Conservation (phyloP, 2,888 invertebrate genomes). For the Nudaria mundana region DNA sequence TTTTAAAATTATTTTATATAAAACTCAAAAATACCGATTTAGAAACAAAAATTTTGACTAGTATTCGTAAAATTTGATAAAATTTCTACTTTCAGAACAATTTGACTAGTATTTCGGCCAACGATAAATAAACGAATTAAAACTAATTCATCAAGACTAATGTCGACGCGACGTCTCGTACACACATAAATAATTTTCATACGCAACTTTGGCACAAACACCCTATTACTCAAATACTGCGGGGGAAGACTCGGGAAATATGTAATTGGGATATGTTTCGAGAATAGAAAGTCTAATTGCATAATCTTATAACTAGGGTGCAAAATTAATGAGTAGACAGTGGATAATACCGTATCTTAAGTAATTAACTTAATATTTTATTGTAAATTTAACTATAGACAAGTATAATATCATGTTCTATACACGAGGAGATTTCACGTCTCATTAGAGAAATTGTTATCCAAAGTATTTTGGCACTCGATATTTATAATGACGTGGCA, state of each 20-base stretch:
- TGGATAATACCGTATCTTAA: slow-evolving; percentile 52
- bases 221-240: slow-evolving; percentile 69
- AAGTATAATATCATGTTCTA: slow-evolving; percentile 18
- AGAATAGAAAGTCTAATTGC: slow-evolving; percentile 59
- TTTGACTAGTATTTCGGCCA: slow-evolving; percentile 72
- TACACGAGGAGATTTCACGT: slow-evolving; percentile 18
- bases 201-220: slow-evolving; percentile 76
- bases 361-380: slow-evolving; percentile 35
- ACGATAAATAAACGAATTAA: slow-evolving; percentile 46
- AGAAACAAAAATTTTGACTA: slow-evolving; percentile 75
- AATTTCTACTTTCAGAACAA: slow-evolving; percentile 62
- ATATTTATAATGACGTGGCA: slow-evolving; percentile 58
- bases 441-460: slow-evolving; percentile 30
- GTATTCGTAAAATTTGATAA: slow-evolving; percentile 53
- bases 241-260: slow-evolving; percentile 74
- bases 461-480: slow-evolving; percentile 62
- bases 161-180: slow-evolving; percentile 45
- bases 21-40: slow-evolving; percentile 48
- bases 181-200: slow-evolving; percentile 46
- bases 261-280: slow-evolving; percentile 69
- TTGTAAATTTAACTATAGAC: slow-evolving; percentile 22
- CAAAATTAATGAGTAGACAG: slow-evolving; percentile 64
- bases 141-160: slow-evolving; percentile 42
- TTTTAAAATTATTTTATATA: slow-evolving; percentile 38
- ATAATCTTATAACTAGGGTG: slow-evolving; percentile 68